Percentiles rank a stretch among this genome's conserved stretches.
These are phyloP conservation scores for Cetoscarus ocellatus DNA, from an alignment of 2,797 vertebrate genomes.

Conservation along the genomic window DNA sequence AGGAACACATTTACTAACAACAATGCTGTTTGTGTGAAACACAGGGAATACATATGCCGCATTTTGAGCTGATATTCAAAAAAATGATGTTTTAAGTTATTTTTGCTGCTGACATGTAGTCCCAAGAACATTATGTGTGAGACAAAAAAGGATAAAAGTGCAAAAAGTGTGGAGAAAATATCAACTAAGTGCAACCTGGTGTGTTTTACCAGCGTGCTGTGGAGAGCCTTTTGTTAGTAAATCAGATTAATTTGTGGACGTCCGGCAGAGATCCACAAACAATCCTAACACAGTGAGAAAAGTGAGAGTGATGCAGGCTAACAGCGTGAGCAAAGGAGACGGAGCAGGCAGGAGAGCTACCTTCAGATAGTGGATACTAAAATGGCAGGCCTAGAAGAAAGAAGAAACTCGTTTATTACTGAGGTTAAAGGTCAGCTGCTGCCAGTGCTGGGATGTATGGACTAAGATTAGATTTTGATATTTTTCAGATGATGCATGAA, in stretches of 20 bases:
- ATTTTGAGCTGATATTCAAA: not conserved
- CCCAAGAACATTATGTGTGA: constrained; percentile 19
- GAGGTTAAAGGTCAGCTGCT: constrained; percentile 23
- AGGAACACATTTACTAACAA: constrained; percentile 82
- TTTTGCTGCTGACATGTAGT: constrained; percentile 6
- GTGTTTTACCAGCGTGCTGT: constrained; percentile 62
- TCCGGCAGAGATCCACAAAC: constrained; percentile 75
- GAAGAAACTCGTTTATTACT: constrained; percentile 78
- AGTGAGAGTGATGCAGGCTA: constrained; percentile 60
- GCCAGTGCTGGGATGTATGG: not conserved
- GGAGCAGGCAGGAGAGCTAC: constrained; percentile 80
- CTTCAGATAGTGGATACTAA: constrained; percentile 89
- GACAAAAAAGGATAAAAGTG: constrained; percentile 4
- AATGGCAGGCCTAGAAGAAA: constrained; percentile 86
- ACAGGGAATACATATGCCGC: not conserved
- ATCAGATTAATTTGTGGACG: constrained; percentile 82
- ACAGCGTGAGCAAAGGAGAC: constrained; percentile 53
- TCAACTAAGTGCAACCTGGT: constrained; percentile 9
- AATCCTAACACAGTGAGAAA: constrained; percentile 61
- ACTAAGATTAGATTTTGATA: too few species aligned
- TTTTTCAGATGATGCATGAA: too few species aligned
- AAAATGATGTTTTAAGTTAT: not conserved
- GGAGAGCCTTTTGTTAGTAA: constrained; percentile 84
- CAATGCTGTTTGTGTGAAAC: constrained; percentile 46
- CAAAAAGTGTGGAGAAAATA: constrained; percentile 21